Percentiles rank a stretch among this genome's conserved stretches.
phyloP scores from a whole-genome alignment of 2,888 invertebrate species.

The Trissoscelio sp. region DNA sequence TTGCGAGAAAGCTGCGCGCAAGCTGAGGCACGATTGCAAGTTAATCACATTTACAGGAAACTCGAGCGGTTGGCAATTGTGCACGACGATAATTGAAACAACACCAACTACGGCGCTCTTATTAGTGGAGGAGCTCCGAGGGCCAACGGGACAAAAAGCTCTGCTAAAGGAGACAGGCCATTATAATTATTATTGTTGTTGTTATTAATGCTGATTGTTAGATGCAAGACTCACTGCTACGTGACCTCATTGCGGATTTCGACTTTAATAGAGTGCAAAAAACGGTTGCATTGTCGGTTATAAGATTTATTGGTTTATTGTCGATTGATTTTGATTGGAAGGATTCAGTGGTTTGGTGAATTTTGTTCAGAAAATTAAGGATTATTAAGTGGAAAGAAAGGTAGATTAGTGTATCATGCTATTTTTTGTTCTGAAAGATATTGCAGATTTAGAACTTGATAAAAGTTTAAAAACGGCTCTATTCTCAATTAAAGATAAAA shows the following conservation, averaged over 20 bases:
- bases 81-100: conserved; percentile 75
- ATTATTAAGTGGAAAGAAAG: no score
- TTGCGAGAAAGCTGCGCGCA: conserved; percentile 71
- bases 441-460: no score
- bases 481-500: no score
- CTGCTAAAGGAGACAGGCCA: conserved; percentile 42
- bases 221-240: conserved; percentile 19
- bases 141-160: conserved; percentile 41
- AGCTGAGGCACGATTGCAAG: conserved; percentile 74
- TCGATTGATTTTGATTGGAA: no score
- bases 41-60: conserved; percentile 76
- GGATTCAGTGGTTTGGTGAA: no score
- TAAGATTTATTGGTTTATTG: no score
- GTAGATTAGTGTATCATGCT: no score
- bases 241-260: conserved; percentile 49
- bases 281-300: no score
- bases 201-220: conserved; percentile 59
- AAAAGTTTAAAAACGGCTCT: no score
- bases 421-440: no score
- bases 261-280: conserved; percentile 5
- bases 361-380: no score
- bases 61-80: conserved; percentile 73
- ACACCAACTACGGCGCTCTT: conserved; percentile 68
- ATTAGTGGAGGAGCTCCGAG: conserved; percentile 52
- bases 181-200: conserved; percentile 55